These are phyloP conservation scores for Lasaia peninsularis DNA, from an alignment of 1,140 invertebrate genomes.

Conservation along the genomic window DNA sequence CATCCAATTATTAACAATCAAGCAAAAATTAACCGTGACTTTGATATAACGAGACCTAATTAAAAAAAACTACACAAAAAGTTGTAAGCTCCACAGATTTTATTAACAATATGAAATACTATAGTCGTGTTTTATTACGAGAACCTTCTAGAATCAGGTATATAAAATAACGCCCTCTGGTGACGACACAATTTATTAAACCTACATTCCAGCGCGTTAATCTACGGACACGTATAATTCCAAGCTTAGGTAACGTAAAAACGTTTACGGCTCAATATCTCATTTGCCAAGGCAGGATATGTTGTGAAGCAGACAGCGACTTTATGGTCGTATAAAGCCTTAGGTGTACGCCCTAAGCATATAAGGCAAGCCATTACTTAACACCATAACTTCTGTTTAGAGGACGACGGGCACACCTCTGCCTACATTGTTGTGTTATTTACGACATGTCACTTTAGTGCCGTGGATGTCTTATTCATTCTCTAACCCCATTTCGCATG, in stretches of 20 bases:
- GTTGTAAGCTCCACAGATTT: too few species aligned
- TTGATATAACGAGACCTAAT: too few species aligned
- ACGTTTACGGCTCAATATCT: constrained; percentile 33
- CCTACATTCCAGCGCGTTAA: constrained; percentile 6
- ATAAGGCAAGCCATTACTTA: constrained; percentile 49
- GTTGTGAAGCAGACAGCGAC: constrained; percentile 25
- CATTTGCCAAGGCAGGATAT: constrained; percentile 30
- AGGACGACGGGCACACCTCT: constrained; percentile 40
- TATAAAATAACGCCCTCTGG: constrained; percentile 1
- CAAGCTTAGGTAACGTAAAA: constrained; percentile 17
- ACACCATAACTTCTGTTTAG: constrained; percentile 61
- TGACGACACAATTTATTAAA: constrained; percentile 12
- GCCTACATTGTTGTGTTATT: constrained; percentile 55
- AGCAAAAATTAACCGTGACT: too few species aligned
- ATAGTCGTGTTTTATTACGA: not conserved
- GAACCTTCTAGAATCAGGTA: not conserved
- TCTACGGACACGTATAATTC: constrained; percentile 15
- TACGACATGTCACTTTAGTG: constrained; percentile 47
- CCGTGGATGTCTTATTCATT: constrained; percentile 38
- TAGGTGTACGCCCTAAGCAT: constrained; percentile 31
- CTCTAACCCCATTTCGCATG: constrained; percentile 32
- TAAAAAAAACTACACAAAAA: too few species aligned
- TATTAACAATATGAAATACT: too few species aligned
- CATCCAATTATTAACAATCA: too few species aligned
- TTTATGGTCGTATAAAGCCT: constrained; percentile 40